Percentiles rank a stretch among this genome's conserved stretches.
These are phyloP conservation scores for Callimico goeldii DNA, from an alignment of 2,797 vertebrate species.

Conservation along the genomic window DNA sequence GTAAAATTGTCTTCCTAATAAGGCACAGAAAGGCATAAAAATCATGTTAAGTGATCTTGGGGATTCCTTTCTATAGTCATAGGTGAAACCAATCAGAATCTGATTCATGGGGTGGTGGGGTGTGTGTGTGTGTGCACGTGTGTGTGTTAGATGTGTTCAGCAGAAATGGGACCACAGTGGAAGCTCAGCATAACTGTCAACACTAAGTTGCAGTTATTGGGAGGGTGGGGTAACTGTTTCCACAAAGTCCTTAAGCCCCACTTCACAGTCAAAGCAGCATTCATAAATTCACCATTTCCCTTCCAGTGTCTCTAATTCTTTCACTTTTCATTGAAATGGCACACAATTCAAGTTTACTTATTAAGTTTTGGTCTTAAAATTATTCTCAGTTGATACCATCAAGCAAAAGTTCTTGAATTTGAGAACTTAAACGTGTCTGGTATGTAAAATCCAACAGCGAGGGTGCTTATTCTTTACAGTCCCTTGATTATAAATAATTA, in stretches of 20 bases:
- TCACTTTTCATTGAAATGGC: not conserved
- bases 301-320: not conserved
- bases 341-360: not conserved
- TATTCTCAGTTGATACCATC: not conserved
- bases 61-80: not conserved
- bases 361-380: not conserved
- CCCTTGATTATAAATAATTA: not conserved
- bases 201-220: not conserved
- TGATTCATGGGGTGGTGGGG: not conserved
- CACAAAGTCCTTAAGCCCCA: not conserved
- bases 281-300: not conserved
- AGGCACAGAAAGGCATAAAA: not conserved
- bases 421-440: not conserved
- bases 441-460: not conserved
- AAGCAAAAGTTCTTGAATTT: not conserved
- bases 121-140: not conserved
- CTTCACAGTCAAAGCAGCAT: not conserved
- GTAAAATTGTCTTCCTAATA: constrained; percentile 42
- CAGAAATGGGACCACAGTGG: not conserved
- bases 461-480: not conserved
- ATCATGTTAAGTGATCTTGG: not conserved
- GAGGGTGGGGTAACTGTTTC: not conserved
- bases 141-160: not conserved
- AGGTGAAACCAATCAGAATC: not conserved
- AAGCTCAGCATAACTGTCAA: not conserved